These are phyloP conservation scores for Patiria pectinifera DNA, from an alignment of 53 echinoderm and acorn worm species.

Conservation along the genomic window DNA sequence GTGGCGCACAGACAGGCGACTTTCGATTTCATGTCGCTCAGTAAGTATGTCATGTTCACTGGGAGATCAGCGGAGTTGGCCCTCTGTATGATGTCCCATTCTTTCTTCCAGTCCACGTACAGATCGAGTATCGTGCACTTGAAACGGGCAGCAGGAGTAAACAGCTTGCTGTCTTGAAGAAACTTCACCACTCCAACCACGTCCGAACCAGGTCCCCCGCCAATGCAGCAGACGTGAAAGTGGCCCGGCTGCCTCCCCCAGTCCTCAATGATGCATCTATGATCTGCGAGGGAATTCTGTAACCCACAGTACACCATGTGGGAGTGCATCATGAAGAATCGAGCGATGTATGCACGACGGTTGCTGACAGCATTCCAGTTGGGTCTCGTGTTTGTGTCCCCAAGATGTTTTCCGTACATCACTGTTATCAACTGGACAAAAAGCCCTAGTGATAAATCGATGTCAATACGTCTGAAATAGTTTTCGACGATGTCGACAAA, in stretches of 20 bases:
- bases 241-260: background rate
- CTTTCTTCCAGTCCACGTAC: slow-evolving; percentile 23
- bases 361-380: slow-evolving; percentile 8
- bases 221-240: slow-evolving; percentile 36
- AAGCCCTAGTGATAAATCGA: background rate
- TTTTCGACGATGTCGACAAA: background rate
- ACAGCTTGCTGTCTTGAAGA: slow-evolving; percentile 24
- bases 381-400: slow-evolving; percentile 5
- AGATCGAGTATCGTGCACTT: slow-evolving; percentile 33
- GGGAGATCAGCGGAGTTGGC: slow-evolving; percentile 11
- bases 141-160: background rate
- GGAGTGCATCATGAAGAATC: slow-evolving; percentile 29
- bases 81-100: background rate
- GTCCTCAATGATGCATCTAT: background rate
- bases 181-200: slow-evolving; percentile 44
- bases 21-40: slow-evolving; percentile 1
- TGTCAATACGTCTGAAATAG: background rate
- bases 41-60: slow-evolving; percentile 4
- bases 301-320: background rate
- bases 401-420: slow-evolving; percentile 7
- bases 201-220: slow-evolving; percentile 53
- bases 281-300: background rate
- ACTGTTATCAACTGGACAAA: slow-evolving; percentile 16
- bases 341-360: slow-evolving; percentile 16
- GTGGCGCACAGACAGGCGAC: background rate